Base-by-base conservation (phyloP, 2,113 vertebrate genomes). In the Platichthys stellatus region DNA sequence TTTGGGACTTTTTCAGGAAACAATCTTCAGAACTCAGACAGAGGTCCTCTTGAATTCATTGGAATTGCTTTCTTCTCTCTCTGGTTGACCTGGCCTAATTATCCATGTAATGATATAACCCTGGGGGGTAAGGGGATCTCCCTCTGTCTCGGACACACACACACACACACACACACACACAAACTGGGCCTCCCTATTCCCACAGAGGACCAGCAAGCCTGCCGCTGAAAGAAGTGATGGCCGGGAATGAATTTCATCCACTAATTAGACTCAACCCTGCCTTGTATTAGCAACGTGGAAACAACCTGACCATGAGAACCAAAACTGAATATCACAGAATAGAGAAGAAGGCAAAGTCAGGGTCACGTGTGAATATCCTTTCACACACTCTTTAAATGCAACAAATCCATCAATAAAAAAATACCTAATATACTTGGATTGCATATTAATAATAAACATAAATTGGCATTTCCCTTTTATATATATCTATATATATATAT, bases 51-150 rank as follows among this genome's bases (percentile, higher is more conserved):
- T 81, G 35, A 73, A 69, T 45, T 77, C 63, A 54, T 45, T 68
- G 23, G 58, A 73, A 81, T 63, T 72, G 78, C 45, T 20, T 63
- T 69, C 57, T 60, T 72, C 76, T 78, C 54, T 71, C 70, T 71
- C 67, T 69, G 70, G 66, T 40, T 73, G 81, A 84, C 81, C 81
- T 47, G 63, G 69, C 61, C 84, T 86, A 88, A 90, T 90, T 90
- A 88, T 88, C 86, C 79, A 53, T 85, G 82, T 90, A 90, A 90
- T 79, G 86, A 81, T 88, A 86, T 69, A 88, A 88, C 86, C 74
- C 84, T 56, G 64, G 76, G 83, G 80, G 68, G 84, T 80, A 89
- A 89, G 71, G 72, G 72, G 84, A 85, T 81, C 84, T 40, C 67
- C 70, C 63, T 23, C 64, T 3, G 7, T 24, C 51, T 62, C 53